phyloP scores from a whole-genome alignment of 2,888 invertebrate species.

The Nemotelus pantherinus region DNA sequence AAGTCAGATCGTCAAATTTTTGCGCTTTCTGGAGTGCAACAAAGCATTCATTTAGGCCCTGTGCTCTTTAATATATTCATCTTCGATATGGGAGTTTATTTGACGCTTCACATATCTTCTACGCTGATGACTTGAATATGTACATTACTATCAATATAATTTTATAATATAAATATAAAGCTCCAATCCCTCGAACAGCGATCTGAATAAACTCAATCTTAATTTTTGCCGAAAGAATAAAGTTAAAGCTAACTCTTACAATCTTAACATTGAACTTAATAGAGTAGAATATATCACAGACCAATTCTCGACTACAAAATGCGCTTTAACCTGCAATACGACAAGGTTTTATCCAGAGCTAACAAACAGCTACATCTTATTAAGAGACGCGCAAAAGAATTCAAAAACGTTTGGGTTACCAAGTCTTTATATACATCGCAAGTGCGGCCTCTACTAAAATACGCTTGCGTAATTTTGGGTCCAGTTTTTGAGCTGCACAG shows the following conservation, averaged over 20 bases:
- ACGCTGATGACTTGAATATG: too few species aligned
- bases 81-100: too few species aligned
- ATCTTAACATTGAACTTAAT: background rate
- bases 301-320: background rate
- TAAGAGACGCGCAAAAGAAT: background rate
- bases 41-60: too few species aligned
- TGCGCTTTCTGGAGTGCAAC: background rate
- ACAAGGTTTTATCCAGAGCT: background rate
- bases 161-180: too few species aligned
- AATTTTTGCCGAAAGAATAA: background rate
- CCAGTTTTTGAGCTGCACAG: background rate
- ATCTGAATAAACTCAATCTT: background rate
- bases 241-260: background rate
- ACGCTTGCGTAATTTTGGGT: too few species aligned
- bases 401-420: background rate
- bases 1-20: background rate
- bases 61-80: background rate
- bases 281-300: background rate
- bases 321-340: background rate
- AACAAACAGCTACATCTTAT: background rate
- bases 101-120: too few species aligned
- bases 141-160: too few species aligned
- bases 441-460: too few species aligned
- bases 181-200: background rate
- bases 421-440: background rate